Percentiles rank a stretch among this genome's conserved stretches.
Evolutionary conservation across 2,113 vertebrate species (phyloP).

Genomic region (Anas platyrhynchos): DNA sequence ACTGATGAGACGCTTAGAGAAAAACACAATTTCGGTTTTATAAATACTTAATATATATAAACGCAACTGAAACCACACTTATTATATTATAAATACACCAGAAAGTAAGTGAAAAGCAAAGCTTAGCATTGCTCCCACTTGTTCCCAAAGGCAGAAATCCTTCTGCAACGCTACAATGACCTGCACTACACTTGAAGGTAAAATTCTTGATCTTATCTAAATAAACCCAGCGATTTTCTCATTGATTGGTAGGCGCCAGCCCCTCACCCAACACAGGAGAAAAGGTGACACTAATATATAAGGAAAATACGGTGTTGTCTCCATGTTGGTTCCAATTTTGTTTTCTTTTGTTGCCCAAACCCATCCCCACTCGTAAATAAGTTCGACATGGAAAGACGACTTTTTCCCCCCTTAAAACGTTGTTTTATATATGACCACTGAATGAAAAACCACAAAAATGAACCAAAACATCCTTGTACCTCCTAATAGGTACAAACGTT

Average conservation of each 20-base stretch:
- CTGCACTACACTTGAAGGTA: no score
- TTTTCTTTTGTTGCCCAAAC: no score
- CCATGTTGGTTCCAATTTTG: neutral
- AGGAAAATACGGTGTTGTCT: fast-evolving
- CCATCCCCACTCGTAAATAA: fast-evolving
- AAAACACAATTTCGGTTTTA: neutral
- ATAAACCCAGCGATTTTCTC: neutral
- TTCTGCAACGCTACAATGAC: fast-evolving
- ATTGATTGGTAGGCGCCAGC: neutral
- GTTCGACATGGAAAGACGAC: fast-evolving
- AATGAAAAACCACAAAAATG: neutral
- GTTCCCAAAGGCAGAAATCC: neutral
- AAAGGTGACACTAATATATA: fast-evolving
- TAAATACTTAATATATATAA: neutral
- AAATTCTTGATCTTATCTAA: neutral
- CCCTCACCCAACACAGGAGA: no score
- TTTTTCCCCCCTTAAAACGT: neutral
- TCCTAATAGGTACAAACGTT: neutral
- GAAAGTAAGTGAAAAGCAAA: neutral
- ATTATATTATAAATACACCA: neutral
- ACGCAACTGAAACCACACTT: no score
- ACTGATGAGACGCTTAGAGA: fast-evolving
- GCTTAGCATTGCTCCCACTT: neutral
- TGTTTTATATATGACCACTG: fast-evolving
- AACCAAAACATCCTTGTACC: neutral